Evolutionary conservation across 2,113 vertebrate species (phyloP).

Genomic region (Toxotes jaculatrix): DNA sequence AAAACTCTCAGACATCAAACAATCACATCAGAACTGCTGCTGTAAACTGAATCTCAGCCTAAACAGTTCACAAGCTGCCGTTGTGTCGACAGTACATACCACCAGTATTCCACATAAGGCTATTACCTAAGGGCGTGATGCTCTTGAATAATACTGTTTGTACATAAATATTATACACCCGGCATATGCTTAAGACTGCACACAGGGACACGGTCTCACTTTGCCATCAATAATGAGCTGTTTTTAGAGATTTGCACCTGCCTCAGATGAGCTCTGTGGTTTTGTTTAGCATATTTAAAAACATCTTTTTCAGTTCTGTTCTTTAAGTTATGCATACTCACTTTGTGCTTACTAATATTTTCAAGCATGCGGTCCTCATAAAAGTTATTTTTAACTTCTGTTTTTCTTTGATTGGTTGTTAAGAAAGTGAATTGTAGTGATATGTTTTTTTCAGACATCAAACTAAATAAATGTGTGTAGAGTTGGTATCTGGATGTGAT

Average conservation of each 20-base stretch:
- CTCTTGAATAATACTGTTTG: conserved; percentile 18
- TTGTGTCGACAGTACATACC: conserved; percentile 25
- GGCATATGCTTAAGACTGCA: conserved; percentile 55
- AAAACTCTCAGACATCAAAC: conserved; percentile 20
- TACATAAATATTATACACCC: conserved; percentile 59
- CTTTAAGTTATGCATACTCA: neutral
- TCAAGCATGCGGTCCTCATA: neutral
- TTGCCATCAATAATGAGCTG: conserved; percentile 53
- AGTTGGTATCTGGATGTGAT: neutral
- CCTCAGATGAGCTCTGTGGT: conserved; percentile 6
- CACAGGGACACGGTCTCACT: conserved; percentile 20
- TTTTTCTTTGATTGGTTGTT: conserved; percentile 14
- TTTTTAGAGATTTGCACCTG: conserved; percentile 40
- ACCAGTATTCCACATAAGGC: conserved; percentile 39
- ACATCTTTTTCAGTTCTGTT: neutral
- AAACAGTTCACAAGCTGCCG: conserved; percentile 28
- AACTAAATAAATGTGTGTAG: neutral
- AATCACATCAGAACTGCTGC: neutral
- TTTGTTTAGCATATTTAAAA: conserved; percentile 36
- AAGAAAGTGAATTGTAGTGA: neutral
- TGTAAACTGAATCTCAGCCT: conserved; percentile 23
- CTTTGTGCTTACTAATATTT: neutral
- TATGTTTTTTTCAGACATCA: conserved; percentile 18
- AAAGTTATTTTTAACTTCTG: conserved; percentile 20
- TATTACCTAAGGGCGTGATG: conserved; percentile 23